These are phyloP conservation scores for Sylvietta virens DNA, from an alignment of 2,113 vertebrate genomes.

Conservation along the genomic window DNA sequence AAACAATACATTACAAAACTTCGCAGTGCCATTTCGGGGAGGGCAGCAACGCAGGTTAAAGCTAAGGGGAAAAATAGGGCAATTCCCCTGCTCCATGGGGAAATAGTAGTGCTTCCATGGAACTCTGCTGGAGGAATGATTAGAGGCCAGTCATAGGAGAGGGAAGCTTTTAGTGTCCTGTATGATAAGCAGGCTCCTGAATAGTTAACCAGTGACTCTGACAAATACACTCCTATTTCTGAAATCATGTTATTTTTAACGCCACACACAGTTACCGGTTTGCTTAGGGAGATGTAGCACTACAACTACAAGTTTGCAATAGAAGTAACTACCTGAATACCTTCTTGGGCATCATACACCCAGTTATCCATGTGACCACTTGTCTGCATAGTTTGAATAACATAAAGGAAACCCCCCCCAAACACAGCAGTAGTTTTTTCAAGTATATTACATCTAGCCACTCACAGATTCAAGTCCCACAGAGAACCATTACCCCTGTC, in stretches of 20 bases:
- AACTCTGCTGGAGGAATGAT: not conserved
- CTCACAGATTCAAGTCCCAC: not conserved
- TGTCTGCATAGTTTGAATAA: not conserved
- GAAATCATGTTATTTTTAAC: not conserved
- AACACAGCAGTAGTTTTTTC: not conserved
- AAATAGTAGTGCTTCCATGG: not conserved
- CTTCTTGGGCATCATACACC: not conserved
- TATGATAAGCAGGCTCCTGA: not conserved
- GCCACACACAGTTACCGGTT: not conserved
- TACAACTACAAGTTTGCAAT: not conserved
- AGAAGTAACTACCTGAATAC: not conserved
- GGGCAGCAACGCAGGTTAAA: rapidly evolving
- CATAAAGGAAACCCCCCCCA: not conserved
- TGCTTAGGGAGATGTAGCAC: not conserved
- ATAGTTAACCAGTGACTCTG: not conserved
- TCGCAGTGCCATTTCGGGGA: not conserved
- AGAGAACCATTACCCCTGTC: not conserved
- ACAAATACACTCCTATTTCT: not conserved
- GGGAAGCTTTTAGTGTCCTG: not conserved
- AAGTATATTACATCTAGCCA: not conserved
- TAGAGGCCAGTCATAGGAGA: not conserved
- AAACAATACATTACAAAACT: not conserved
- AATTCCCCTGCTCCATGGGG: not conserved
- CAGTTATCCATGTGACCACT: not conserved
- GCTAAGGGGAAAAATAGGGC: not conserved